Base-by-base conservation (phyloP, 2,888 invertebrate species). In the Crepidodera aurea region DNA sequence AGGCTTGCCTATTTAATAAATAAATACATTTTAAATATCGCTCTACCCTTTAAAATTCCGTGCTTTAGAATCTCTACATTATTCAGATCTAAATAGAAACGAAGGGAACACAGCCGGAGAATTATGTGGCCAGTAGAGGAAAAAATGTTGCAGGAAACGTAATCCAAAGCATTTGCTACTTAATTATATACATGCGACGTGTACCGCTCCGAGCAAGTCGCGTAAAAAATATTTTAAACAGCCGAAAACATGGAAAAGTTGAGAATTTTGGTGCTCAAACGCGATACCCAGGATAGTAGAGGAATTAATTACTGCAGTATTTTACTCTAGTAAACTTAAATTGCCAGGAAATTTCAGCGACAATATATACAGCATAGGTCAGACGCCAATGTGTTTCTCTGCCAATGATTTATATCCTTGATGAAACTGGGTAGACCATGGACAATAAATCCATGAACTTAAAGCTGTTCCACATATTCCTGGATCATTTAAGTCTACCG, bases 121-220 rank as follows among this genome's bases (percentile, higher is more conserved):
- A 18, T 40, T 40, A 16, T 40, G 40, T 18, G 40, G 40, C 18
- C 4, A 7, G 10, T 18, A 10, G 18, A 40, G 40, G 10, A 18
- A 40, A 40, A 40, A 40, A 40, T 40, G 40, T 40, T 40, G 40
- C 40, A 40, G 40, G 16, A 18, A 40, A 40, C 10, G 10, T 18
- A 40, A 40, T 40, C 18, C 16, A 40, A 37, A 37, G 5, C 40
- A 1, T 16, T 40, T 10, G 7, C 40, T 18, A 18, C 8, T 40
- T 40, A 40, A 40, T 40, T 40, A 40, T 40, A 18, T 18, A 40
- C 40, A 40, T 7, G 40, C 40, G 18, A 40, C 16, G 40, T 8
- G 12, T 15, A 37, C 15, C 15, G 37, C 37, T 37, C 7, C 6
- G 32, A 34, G 13, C 34, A 34, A 13, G 13, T 34, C 34, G 34